Conservation (phyloP, 2,797 vertebrate species). For the Muscicapa striata region DNA sequence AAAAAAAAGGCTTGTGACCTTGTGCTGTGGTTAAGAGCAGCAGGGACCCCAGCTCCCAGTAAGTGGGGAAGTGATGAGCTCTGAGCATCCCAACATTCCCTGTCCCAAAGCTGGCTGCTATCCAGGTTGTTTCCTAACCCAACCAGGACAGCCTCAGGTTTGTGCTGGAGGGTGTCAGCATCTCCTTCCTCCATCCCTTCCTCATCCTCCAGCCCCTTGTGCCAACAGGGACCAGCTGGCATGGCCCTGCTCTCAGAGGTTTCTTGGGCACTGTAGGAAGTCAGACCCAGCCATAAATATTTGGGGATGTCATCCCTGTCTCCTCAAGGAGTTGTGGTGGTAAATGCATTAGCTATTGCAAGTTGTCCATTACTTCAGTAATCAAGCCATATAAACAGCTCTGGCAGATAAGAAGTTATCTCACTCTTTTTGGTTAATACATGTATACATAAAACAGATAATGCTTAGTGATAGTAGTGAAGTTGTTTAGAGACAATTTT, state of each 20-base stretch:
- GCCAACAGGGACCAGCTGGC: neutral
- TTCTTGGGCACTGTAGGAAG: neutral
- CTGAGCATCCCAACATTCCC: neutral
- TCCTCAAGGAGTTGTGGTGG: neutral
- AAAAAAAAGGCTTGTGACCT: neutral
- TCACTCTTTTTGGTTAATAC: neutral
- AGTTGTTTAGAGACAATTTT: neutral
- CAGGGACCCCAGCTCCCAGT: neutral
- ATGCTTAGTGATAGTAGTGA: neutral
- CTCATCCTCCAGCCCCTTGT: neutral
- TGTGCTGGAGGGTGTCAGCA: neutral
- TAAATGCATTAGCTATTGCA: neutral
- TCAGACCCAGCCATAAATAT: neutral
- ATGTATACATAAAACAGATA: neutral
- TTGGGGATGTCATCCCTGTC: neutral
- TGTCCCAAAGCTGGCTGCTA: neutral
- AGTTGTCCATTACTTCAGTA: neutral
- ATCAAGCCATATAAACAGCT: neutral
- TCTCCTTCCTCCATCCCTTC: neutral
- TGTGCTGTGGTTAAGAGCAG: neutral
- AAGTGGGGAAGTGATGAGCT: neutral
- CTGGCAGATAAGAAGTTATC: neutral
- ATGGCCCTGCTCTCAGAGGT: neutral
- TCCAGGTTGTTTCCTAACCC: neutral
- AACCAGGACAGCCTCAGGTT: neutral